Conservation (phyloP, 30 jellyfish, hydroid and myxozoan genomes). For the Sanderia malayensis region DNA sequence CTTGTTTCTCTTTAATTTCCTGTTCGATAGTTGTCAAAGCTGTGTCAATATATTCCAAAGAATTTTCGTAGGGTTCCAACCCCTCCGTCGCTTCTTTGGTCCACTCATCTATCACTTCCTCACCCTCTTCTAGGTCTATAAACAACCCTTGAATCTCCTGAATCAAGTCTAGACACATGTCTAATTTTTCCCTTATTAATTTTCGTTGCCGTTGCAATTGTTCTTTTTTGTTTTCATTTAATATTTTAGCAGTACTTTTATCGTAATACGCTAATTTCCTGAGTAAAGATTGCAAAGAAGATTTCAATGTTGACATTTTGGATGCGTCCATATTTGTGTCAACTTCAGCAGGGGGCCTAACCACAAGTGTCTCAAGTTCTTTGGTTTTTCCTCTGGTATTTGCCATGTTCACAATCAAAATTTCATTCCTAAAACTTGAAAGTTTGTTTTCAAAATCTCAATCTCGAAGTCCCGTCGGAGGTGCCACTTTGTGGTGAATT, state of each 20-base stretch:
- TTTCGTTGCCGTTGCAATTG: constrained; percentile 3
- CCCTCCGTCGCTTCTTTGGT: constrained; percentile 2
- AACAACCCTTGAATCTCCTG: constrained; percentile 3
- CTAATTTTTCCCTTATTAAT: not conserved
- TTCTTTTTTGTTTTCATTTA: not conserved
- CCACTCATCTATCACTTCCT: constrained; percentile 4
- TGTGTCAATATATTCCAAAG: not conserved
- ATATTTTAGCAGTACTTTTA: not conserved
- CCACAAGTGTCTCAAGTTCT: constrained; percentile 3
- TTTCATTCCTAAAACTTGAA: not conserved
- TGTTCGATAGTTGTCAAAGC: not conserved
- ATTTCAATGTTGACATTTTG: constrained; percentile 1
- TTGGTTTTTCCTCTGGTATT: not conserved
- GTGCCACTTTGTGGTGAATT: too few relatives aligned
- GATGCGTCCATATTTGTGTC: constrained; percentile 2
- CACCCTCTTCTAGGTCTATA: constrained; percentile 4
- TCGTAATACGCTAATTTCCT: not conserved
- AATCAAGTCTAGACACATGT: not conserved
- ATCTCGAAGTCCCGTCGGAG: constrained; percentile 6
- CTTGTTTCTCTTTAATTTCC: constrained; percentile 15
- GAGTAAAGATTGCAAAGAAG: constrained; percentile 2
- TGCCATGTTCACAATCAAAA: not conserved
- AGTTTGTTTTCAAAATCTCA: constrained; percentile 1
- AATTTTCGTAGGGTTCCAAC: constrained; percentile 1
- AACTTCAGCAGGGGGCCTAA: constrained; percentile 6